Evolutionary conservation across 2,888 invertebrate species (phyloP), one percentile per base, ranked within the genome.

Genomic region (Amiota minor): DNA sequence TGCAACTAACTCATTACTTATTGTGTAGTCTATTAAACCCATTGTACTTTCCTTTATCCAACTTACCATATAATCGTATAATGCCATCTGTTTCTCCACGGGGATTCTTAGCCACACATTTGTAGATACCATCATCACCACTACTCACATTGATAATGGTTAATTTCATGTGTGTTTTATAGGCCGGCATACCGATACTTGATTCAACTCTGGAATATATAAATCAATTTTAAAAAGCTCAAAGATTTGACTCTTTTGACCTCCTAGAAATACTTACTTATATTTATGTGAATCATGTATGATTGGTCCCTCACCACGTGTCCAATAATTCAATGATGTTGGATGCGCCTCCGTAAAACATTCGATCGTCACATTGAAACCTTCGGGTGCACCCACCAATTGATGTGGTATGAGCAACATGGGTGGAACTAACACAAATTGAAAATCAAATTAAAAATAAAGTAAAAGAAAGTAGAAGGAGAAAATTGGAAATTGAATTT

Each of bases 331-430:
- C 75, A 97, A 91, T 18, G 97, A 97, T 55, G 95, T 95, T 10
- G 97, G 97, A 90, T 96, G 95, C n/a, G 97, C 97, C 90, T 97
- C 97, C 9, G 96, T 96, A 89, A 95, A 94, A 88, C 97, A 97
- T 91, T 97, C 96, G 79, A 97, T 91, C 50, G 95, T 96, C 11
- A 96, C 96, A 83, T 95, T 94, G 90, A 94, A 95, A 83, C 94
- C 95, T 75, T 95, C 91, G 1, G 96, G 96, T 50, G 95, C 95
- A 20, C 96, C 96, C 70, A 97, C 96, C 81, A 97, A 91, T 89
- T 97, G 97, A 90, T 97, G 95, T 61, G 96, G 96, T 86, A 97
- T 96, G 93, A 95, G 95, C 76, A 97, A 91, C 96, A 96, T 96
- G 56, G 97, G 97, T 2, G 97, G 95, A 91, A 97, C 97, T 97